These are phyloP conservation scores for Drosophila vallismaia DNA, from an alignment of 2,888 invertebrate species.

Conservation along the genomic window DNA sequence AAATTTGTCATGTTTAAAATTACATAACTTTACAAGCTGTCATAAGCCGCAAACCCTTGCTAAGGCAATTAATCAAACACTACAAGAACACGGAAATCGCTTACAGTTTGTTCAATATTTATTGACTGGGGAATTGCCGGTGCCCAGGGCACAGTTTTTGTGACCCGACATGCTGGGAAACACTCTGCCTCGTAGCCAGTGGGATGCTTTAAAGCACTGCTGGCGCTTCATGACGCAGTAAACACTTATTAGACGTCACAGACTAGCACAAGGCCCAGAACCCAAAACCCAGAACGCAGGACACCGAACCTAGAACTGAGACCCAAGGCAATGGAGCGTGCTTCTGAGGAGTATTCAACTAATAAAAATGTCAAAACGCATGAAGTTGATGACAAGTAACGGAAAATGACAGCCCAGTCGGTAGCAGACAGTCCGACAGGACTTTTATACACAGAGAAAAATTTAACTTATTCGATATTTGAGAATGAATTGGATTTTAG, in stretches of 20 bases:
- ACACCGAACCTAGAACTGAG: slow-evolving; percentile 6
- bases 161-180: slow-evolving; percentile 39
- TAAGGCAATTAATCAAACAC: slow-evolving; percentile 13
- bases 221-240: slow-evolving; percentile 63
- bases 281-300: not conserved
- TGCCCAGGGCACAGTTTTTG: slow-evolving; percentile 30
- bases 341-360: slow-evolving; percentile 78
- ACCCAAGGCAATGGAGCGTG: slow-evolving; percentile 75
- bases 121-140: slow-evolving; percentile 55
- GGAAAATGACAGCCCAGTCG: slow-evolving; percentile 57
- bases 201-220: slow-evolving; percentile 60
- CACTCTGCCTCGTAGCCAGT: slow-evolving; percentile 15
- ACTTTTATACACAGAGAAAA: slow-evolving; percentile 16
- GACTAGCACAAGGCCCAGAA: slow-evolving; percentile 6
- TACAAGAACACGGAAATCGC: slow-evolving; percentile 45
- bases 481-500: not conserved
- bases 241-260: slow-evolving; percentile 76
- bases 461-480: too few species aligned
- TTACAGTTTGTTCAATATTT: slow-evolving; percentile 63
- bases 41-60: not conserved
- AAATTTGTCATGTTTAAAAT: not conserved
- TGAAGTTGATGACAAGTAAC: slow-evolving; percentile 79
- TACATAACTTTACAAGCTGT: not conserved
- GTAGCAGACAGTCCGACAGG: slow-evolving; percentile 25
- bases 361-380: slow-evolving; percentile 80